phyloP scores from a whole-genome alignment of 2,113 vertebrate species.

The Atherinomorus stipes region DNA sequence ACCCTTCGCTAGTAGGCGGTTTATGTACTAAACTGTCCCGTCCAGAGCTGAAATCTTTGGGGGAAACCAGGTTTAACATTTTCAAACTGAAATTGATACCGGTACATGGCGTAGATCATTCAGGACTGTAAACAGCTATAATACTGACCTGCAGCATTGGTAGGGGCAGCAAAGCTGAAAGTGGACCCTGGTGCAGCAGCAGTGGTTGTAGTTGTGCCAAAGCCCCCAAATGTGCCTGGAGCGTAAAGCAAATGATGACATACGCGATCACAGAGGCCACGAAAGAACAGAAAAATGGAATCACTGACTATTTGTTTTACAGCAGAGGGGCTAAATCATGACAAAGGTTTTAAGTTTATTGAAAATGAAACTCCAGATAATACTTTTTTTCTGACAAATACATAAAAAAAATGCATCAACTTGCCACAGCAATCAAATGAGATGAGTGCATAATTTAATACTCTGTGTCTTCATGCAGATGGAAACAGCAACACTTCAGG shows the following conservation, averaged over 20 bases:
- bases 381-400: slow-evolving; percentile 1
- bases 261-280: neutral
- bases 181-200: slow-evolving; percentile 82
- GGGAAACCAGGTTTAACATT: neutral
- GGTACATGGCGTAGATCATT: neutral
- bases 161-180: slow-evolving; percentile 91
- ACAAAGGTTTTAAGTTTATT: slow-evolving; percentile 2
- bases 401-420: slow-evolving; percentile 13
- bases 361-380: neutral
- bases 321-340: neutral
- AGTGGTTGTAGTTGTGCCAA: slow-evolving; percentile 89
- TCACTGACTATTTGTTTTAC: neutral
- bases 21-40: no score
- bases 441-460: slow-evolving; percentile 20
- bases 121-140: neutral
- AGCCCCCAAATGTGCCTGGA: slow-evolving; percentile 92
- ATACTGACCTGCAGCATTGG: slow-evolving; percentile 87
- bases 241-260: slow-evolving; percentile 40
- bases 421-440: slow-evolving; percentile 18
- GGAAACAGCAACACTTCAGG: slow-evolving; percentile 22
- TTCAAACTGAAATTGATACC: neutral
- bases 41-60: no score
- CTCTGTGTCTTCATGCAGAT: slow-evolving; percentile 61
- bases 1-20: no score
- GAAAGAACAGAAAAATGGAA: slow-evolving; percentile 15